Evolutionary conservation across 2,888 invertebrate species (phyloP), one percentile per base, ranked within the genome.

Genomic region (Phragmatobia fuliginosa): DNA sequence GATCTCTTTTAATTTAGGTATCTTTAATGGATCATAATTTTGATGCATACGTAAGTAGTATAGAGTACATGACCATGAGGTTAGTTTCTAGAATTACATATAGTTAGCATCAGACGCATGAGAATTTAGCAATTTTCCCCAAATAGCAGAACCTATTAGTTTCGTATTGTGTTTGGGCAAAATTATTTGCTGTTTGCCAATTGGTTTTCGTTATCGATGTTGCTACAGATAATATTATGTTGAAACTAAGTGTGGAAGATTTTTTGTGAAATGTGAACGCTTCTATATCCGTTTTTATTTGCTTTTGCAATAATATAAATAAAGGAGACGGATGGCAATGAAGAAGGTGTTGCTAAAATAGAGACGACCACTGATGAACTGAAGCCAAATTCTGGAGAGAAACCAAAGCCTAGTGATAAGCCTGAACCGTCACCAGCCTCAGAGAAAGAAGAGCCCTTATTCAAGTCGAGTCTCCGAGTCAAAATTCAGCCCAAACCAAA

Each of bases 331-430:
- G 93, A 90, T 84, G 91, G 83, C 75, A 90, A 87, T 75, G 93
- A 92, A 88, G 93, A 92, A 68, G 91, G 89, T 82, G 92, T 93
- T 78, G 95, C 95, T 75, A 92, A 93, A 90, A 93, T 95, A 84
- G 95, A 95, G 82, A 93, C 94, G 31, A 94, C 93, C 10, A 93
- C 94, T 64, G 94, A 94, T 74, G 94, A 94, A 88, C 87, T 94
- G 87, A 94, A 92, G 90, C 94, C 94, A 62, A 90, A 87, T 83
- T 87, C 88, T 72, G 89, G 86, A 74, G 91, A 90, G 79, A 91
- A 89, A 86, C 73, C 86, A 73, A 88, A 88, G 78, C 76, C 87
- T 75, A 79, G 76, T 68, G 91, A 90, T 79, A 81, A 81, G 68
- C 83, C 87, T 49, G 91, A 88, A 72, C 80, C 87, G 52, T 87